phyloP scores from a whole-genome alignment of 35 echinoderm and acorn worm species.

The Lytechinus pictus region DNA sequence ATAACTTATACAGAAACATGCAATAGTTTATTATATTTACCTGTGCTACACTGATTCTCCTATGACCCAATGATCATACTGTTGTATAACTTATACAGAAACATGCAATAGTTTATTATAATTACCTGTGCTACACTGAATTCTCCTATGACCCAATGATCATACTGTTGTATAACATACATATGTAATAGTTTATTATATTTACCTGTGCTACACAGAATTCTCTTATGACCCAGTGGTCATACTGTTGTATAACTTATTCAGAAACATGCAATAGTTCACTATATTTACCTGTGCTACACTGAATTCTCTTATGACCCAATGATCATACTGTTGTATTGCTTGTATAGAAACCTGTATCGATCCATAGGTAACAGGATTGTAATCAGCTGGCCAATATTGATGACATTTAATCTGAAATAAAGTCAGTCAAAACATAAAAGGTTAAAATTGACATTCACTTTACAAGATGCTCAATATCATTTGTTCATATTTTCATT shows the following conservation, averaged over 20 bases:
- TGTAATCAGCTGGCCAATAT: constrained; percentile 81
- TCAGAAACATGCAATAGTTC: background rate
- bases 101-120: too few relatives aligned
- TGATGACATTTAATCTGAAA: constrained; percentile 92
- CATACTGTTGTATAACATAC: too few relatives aligned
- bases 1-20: too few relatives aligned
- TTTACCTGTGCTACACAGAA: constrained; percentile 70
- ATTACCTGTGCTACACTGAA: too few relatives aligned
- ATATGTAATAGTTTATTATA: background rate
- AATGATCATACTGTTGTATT: constrained; percentile 43
- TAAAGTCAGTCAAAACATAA: background rate
- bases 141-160: too few relatives aligned
- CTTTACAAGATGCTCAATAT: too few relatives aligned
- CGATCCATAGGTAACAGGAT: constrained; percentile 67
- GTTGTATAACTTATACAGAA: too few relatives aligned
- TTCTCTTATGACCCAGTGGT: constrained; percentile 73
- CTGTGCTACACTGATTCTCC: too few relatives aligned
- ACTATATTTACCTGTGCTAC: constrained; percentile 61
- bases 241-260: background rate
- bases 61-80: too few relatives aligned
- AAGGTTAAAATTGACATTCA: too few relatives aligned
- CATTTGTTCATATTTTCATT: too few relatives aligned
- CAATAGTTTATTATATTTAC: too few relatives aligned
- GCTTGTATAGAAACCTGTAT: constrained; percentile 48
- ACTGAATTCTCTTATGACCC: constrained; percentile 71